Base-by-base conservation (phyloP, 2,888 invertebrate species). In the Eupithecia abbreviata region DNA sequence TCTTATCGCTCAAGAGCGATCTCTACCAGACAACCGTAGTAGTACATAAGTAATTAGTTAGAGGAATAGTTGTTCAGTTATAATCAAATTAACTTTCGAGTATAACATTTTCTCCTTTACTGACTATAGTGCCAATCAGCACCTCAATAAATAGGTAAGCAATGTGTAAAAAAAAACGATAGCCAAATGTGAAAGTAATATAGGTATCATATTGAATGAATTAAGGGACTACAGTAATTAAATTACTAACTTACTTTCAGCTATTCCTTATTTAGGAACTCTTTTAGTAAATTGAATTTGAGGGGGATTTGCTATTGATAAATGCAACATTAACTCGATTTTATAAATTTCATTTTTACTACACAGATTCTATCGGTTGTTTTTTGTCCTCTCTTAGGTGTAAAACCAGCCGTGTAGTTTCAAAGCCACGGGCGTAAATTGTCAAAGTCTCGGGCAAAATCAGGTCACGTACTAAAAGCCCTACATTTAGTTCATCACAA, bases 391-490 rank as follows among this genome's bases (percentile, higher is more conserved):
- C 18, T 30, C 18, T 18, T 58, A 18, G 0, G 2, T 10, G 1
- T 10, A 30, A 4, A 58, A 18, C 58, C 58, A 18, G 5, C 4
- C 4, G 62, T 2, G 42, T 66, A 66, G 41, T 41, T 30, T 13
- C 41, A 66, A 7, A 66, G 15, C 66, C 66, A n/a, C 41, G 66
- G 42, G 42, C 15, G 13, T 41, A 6, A 30, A 43, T 15, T 41
- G 5, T 15, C n/a, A 18, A 67, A 67, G 67, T n/a, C n/a, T 43
- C n/a, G n/a, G n/a, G 47, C 12, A 69, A 30, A 69, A 69, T 45
- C 69, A 69, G 47, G 47, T 69, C 69, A 69, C 69, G 69, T 45
- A 47, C 10, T 43, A 66, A 42, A 68, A 68, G 69, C 69, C 69
- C 69, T 69, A 69, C 67, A 68, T 69, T 68, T 49, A 69, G 30